Conservation (phyloP, 1,140 invertebrate genomes). For the Lerema accius region DNA sequence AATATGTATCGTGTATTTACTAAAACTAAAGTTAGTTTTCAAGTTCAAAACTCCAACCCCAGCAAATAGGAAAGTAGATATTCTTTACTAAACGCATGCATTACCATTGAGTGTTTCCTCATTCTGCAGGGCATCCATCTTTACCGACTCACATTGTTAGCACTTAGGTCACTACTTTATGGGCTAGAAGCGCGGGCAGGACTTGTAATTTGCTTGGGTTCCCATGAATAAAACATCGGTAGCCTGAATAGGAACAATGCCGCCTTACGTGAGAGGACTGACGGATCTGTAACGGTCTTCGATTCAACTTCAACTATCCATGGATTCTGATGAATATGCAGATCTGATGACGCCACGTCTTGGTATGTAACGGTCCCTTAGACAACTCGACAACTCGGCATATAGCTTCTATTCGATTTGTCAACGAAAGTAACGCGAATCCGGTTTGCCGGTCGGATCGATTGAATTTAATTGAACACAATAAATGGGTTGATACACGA, state of each 20-base stretch:
- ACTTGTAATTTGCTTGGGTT: conserved; percentile 44
- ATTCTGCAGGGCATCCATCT: not conserved
- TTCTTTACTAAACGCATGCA: not conserved
- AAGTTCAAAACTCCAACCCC: too few species aligned
- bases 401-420: conserved; percentile 47
- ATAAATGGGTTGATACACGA: too few species aligned
- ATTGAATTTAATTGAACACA: too few species aligned
- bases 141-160: conserved; percentile 9
- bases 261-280: conserved; percentile 59
- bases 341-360: conserved; percentile 66
- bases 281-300: conserved; percentile 58
- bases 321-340: conserved; percentile 74
- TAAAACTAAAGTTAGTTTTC: too few species aligned
- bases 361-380: conserved; percentile 76
- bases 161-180: conserved; percentile 43
- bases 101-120: not conserved
- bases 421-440: conserved; percentile 65
- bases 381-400: conserved; percentile 60
- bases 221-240: conserved; percentile 63
- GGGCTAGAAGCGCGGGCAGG: conserved; percentile 37
- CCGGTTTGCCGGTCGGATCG: conserved; percentile 58
- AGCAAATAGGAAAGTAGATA: not conserved
- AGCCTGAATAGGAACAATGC: conserved; percentile 35
- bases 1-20: too few species aligned
- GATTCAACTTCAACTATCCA: conserved; percentile 64